Base-by-base conservation (phyloP, 37 sponge, comb jelly and placozoan species). In the Oopsacas minuta region DNA sequence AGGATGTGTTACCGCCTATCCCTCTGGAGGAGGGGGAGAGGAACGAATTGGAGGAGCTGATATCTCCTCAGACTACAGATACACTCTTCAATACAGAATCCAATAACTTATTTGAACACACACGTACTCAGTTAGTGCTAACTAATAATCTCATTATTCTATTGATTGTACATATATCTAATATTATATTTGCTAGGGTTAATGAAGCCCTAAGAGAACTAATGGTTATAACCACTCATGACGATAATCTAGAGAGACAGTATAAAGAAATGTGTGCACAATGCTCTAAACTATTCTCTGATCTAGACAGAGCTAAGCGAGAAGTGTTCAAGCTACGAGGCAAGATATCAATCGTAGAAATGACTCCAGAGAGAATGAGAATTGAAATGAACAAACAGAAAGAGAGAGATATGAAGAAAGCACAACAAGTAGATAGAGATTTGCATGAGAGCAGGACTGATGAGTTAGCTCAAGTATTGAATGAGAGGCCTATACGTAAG, bases 171-270 rank as follows among this genome's bases (percentile, higher is more conserved):
- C 17, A n/a, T n/a, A n/a, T n/a, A 42, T 42, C 49, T 15, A 17
- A 42, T 42, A 17, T 5, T 12, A 61, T 34, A 61, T 5, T 10
- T 61, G 75, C 75, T 61, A 61, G 75, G 52, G 85, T 94, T 1
- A 22, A 10, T 36, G 17, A 32, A 38, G 91, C 95, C 20, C 39
- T 94, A 36, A 84, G 89, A 28, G 95, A 94, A 49, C 37, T 92
- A 23, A 52, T 23, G 5, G 81, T 86, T n/a, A 90, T 94, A 83
- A 94, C 95, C 0, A 94, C 92, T 10, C 89, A 94, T 81, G 92
- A 94, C 39, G 88, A 92, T 38, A 94, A 94, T 61, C 75, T 92
- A 49, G 95, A 94, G 69, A 87, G 84, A 52, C 95, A 92, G 46
- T 94, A 94, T 85, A 92, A 90, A 88, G 92, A 94, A 84, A 92